These are phyloP conservation scores for Lagopus leucura DNA, from an alignment of 2,113 vertebrate species.

Conservation along the genomic window DNA sequence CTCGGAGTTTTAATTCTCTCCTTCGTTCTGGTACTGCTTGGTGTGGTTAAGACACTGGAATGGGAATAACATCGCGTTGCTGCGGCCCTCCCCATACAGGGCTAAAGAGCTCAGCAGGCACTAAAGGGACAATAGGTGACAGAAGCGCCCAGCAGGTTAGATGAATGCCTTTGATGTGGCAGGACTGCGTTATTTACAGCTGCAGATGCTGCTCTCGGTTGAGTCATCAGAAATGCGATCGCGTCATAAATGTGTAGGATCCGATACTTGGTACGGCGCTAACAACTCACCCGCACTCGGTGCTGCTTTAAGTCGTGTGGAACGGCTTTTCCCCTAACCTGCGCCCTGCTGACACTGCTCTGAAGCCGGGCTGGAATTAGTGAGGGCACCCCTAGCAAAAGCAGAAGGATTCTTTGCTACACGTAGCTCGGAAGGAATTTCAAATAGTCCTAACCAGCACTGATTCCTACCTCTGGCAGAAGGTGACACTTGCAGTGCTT, in stretches of 20 bases:
- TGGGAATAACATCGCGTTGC: background rate
- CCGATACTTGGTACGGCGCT: background rate
- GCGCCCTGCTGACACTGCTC: background rate
- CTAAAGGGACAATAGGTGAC: slow-evolving; percentile 12
- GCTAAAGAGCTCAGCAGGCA: background rate
- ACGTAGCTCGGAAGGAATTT: background rate
- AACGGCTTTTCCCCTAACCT: background rate
- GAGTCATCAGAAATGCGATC: background rate
- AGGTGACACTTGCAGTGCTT: background rate
- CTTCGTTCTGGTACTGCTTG: background rate
- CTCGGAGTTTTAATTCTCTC: background rate
- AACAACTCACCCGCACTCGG: background rate
- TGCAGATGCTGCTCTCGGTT: background rate
- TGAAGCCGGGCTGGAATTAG: background rate
- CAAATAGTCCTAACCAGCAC: background rate
- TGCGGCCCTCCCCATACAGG: background rate
- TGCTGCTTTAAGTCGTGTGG: background rate
- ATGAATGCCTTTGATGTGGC: background rate
- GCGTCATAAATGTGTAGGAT: background rate
- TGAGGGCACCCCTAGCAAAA: background rate
- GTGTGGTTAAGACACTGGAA: background rate
- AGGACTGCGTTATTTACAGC: background rate
- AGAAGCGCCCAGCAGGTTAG: slow-evolving; percentile 18
- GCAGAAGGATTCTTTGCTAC: background rate
- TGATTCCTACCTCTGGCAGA: background rate